phyloP scores from a whole-genome alignment of 2,888 invertebrate species.

The Trisateles emortualis region DNA sequence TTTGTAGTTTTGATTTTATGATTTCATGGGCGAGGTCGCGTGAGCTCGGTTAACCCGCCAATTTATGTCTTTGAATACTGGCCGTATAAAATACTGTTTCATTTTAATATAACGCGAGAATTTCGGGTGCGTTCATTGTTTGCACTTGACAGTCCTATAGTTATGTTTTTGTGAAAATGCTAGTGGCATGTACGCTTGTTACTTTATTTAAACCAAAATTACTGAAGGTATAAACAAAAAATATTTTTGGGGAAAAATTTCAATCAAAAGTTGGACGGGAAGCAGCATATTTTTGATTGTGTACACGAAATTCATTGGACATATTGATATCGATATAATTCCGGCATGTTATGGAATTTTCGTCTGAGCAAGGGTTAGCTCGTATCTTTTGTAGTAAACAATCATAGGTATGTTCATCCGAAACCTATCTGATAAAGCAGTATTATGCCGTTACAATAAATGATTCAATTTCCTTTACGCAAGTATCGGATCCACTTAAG shows the following conservation, averaged over 20 bases:
- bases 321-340: constrained; percentile 33
- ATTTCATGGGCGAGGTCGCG: constrained; percentile 49
- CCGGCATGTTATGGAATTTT: constrained; percentile 22
- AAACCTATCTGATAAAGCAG: constrained; percentile 82
- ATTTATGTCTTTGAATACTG: constrained; percentile 49
- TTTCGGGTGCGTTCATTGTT: constrained; percentile 14
- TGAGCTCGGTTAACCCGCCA: constrained; percentile 49
- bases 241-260: constrained; percentile 4
- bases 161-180: constrained; percentile 9
- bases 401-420: constrained; percentile 73
- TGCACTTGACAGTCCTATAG: constrained; percentile 11
- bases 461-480: constrained; percentile 85
- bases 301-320: constrained; percentile 33
- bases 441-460: constrained; percentile 83
- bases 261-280: constrained; percentile 9
- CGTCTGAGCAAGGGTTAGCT: constrained; percentile 55
- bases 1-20: constrained; percentile 59
- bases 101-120: constrained; percentile 29
- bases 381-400: constrained; percentile 66
- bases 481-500: constrained; percentile 85
- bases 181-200: constrained; percentile 6
- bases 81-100: constrained; percentile 36
- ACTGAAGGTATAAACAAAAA: constrained; percentile 10
- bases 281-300: constrained; percentile 21
- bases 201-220: background rate